A percentile compares a stretch with the other conserved stretches of the same genome.
Conservation (phyloP, 2,797 vertebrate species). For the Tamandua tetradactyla region DNA sequence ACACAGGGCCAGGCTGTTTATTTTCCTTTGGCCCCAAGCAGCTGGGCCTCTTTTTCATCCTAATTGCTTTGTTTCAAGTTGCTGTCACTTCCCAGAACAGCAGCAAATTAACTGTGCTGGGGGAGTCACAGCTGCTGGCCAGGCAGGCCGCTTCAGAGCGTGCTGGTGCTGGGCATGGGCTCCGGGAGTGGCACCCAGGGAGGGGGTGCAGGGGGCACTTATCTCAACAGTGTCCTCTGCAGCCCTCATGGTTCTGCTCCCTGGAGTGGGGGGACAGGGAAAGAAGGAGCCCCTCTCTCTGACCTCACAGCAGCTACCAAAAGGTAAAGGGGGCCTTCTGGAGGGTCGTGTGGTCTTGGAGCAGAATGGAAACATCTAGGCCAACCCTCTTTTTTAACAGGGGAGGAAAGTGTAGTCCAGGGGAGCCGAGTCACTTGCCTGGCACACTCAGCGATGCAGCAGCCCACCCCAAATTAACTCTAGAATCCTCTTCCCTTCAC, state of each 20-base stretch:
- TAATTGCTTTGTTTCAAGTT: slow-evolving; percentile 74
- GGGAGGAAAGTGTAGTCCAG: not conserved
- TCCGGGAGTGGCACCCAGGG: no score
- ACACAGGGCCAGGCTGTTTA: slow-evolving; percentile 70
- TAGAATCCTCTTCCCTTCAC: not conserved
- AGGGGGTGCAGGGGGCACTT: not conserved
- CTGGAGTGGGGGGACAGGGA: not conserved
- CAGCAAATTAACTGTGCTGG: slow-evolving; percentile 57
- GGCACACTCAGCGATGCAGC: not conserved
- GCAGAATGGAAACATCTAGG: not conserved
- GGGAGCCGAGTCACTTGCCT: not conserved
- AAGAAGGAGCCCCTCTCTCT: not conserved
- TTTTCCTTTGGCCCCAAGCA: slow-evolving; percentile 73
- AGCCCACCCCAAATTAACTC: not conserved
- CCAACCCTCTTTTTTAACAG: not conserved
- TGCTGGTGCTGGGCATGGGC: not conserved
- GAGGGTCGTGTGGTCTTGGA: not conserved
- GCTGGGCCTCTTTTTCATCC: slow-evolving; percentile 75
- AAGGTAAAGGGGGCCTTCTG: not conserved
- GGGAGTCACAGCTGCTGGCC: slow-evolving; percentile 39
- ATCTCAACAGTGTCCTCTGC: not conserved
- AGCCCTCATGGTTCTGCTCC: not conserved
- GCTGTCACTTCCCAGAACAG: slow-evolving; percentile 64
- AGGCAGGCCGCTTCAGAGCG: not conserved
- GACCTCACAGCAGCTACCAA: not conserved